Percentiles rank a stretch among this genome's conserved stretches.
phyloP scores from a whole-genome alignment of 2,797 vertebrate genomes.

The Cuniculus paca region DNA sequence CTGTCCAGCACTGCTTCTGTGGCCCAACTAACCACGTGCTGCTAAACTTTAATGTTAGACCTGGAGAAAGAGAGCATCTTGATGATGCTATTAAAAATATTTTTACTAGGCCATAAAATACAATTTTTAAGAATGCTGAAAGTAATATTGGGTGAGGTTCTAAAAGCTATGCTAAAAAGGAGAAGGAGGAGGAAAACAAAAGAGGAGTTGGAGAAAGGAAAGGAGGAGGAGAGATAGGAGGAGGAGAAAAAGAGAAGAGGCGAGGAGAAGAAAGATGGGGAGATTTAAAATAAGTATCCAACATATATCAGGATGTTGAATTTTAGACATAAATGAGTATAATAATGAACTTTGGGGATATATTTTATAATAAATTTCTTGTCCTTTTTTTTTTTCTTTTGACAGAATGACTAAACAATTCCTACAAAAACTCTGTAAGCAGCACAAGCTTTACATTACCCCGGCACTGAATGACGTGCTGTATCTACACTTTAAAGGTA shows the following conservation, averaged over 20 bases:
- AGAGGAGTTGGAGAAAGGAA: background rate
- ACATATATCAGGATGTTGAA: background rate
- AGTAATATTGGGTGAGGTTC: background rate
- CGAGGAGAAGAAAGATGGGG: background rate
- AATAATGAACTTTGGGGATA: slow-evolving; percentile 34
- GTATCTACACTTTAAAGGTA: slow-evolving; percentile 97
- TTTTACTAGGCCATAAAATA: slow-evolving; percentile 15
- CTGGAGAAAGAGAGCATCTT: background rate
- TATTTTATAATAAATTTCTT: slow-evolving; percentile 39
- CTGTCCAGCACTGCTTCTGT: fast-evolving
- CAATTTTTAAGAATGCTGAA: slow-evolving; percentile 34
- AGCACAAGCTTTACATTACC: slow-evolving; percentile 94
- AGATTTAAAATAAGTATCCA: background rate
- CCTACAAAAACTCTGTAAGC: slow-evolving; percentile 94
- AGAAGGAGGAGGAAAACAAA: background rate
- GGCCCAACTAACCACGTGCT: background rate
- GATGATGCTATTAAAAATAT: slow-evolving; percentile 14
- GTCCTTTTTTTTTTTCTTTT: slow-evolving; percentile 48
- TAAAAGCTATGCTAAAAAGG: background rate
- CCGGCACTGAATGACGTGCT: slow-evolving; percentile 94
- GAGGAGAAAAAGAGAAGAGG: background rate
- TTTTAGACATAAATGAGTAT: background rate
- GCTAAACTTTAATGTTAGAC: background rate
- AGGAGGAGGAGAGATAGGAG: background rate
- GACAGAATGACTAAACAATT: slow-evolving; percentile 94